Conservation (phyloP, 2,888 invertebrate species). For the Geotrupes spiniger region DNA sequence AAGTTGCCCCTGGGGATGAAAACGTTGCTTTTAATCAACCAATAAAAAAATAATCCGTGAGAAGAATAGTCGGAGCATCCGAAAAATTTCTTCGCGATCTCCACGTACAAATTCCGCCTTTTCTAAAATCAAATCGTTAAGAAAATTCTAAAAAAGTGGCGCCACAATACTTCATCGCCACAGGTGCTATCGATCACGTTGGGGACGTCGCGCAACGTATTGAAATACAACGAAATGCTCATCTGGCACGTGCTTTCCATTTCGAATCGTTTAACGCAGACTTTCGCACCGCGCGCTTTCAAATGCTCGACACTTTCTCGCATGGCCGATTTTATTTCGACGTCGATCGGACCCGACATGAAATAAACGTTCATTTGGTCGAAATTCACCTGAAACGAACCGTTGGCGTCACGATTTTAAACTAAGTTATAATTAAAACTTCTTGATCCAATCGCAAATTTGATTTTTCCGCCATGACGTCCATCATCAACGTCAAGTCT, state of each 20-base stretch:
- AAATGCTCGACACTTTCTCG: constrained; percentile 50
- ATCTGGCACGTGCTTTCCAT: too few relatives aligned
- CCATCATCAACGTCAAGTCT: constrained; percentile 68
- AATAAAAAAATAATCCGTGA: not conserved
- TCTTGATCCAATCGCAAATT: constrained; percentile 54
- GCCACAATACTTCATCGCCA: too few relatives aligned
- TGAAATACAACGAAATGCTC: too few relatives aligned
- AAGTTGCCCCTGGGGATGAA: too few relatives aligned
- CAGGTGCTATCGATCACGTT: constrained; percentile 9
- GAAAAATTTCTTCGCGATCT: constrained; percentile 42
- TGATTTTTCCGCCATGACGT: constrained; percentile 56
- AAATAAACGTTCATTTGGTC: constrained; percentile 47
- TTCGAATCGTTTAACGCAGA: too few relatives aligned
- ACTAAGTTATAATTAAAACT: too few relatives aligned
- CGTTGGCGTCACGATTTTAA: too few relatives aligned
- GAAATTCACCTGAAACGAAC: constrained; percentile 32
- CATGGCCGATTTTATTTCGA: constrained; percentile 55
- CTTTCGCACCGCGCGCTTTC: constrained; percentile 23
- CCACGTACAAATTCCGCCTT: constrained; percentile 34
- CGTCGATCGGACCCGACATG: constrained; percentile 62
- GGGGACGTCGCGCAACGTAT: constrained; percentile 6
- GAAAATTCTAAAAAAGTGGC: constrained; percentile 1
- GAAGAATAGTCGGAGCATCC: constrained; percentile 27
- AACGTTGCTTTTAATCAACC: too few relatives aligned
- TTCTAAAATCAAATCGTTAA: constrained; percentile 35